phyloP scores from a whole-genome alignment of 2,888 invertebrate genomes.

The Taphrorychus bicolor region DNA sequence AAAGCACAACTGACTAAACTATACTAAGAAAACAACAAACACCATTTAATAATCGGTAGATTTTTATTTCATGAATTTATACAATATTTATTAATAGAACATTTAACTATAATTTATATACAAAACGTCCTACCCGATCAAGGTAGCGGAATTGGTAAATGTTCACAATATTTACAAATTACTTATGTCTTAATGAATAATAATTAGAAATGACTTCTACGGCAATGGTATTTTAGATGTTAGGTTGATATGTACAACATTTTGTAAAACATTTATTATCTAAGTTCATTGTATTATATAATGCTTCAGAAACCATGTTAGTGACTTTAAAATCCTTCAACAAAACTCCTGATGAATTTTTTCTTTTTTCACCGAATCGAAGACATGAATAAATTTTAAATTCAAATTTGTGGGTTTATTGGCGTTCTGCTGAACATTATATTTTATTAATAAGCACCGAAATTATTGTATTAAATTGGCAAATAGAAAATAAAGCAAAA shows the following conservation, averaged over 20 bases:
- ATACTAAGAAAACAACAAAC: neutral
- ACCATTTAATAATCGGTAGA: conserved; percentile 5
- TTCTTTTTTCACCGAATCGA: no score
- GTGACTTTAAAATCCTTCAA: no score
- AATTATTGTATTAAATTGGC: no score
- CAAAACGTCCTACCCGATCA: conserved; percentile 46
- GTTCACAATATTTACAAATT: conserved; percentile 30
- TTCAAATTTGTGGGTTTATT: no score
- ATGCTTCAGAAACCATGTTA: no score
- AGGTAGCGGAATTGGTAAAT: neutral
- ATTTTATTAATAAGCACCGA: no score
- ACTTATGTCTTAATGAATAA: no score
- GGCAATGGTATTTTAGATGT: neutral
- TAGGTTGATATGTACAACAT: conserved; percentile 32
- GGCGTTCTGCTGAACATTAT: no score
- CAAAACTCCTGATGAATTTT: no score
- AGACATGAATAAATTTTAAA: no score
- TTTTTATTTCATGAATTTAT: conserved; percentile 37
- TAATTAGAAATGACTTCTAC: neutral
- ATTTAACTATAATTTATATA: conserved; percentile 47
- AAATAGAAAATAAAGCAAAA: neutral
- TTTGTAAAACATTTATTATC: conserved; percentile 14
- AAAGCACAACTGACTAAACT: no score
- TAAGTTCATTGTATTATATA: neutral
- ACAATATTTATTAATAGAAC: conserved; percentile 36